Evolutionary conservation across 2,797 vertebrate genomes (phyloP).

Genomic region (Euthynnus affinis): DNA sequence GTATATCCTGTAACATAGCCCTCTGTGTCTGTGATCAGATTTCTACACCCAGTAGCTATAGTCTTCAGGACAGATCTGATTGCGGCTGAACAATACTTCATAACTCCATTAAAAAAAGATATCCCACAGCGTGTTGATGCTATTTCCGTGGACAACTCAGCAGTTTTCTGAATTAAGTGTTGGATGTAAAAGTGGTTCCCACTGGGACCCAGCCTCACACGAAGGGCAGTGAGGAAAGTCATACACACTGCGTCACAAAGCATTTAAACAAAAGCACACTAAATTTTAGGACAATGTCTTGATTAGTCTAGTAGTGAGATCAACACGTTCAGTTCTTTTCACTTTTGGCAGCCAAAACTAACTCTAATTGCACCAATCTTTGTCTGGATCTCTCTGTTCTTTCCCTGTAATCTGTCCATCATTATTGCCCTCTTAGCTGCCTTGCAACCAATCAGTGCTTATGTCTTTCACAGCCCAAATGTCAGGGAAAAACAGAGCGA

Average conservation of each 20-base stretch:
- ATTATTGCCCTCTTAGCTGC: slow-evolving; percentile 56
- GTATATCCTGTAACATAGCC: slow-evolving; percentile 70
- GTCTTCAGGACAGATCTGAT: slow-evolving; percentile 51
- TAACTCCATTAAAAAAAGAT: slow-evolving; percentile 61
- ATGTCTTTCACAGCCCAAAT: slow-evolving; percentile 70
- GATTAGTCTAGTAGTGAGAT: slow-evolving; percentile 43
- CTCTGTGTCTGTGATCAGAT: slow-evolving; percentile 47
- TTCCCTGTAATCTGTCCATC: slow-evolving; percentile 61
- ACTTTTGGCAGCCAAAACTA: slow-evolving; percentile 11
- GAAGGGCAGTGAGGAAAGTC: slow-evolving; percentile 69
- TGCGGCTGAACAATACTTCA: slow-evolving; percentile 61
- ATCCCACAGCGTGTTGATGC: slow-evolving; percentile 35
- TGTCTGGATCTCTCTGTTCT: slow-evolving; percentile 40
- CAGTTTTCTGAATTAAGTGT: slow-evolving; percentile 68
- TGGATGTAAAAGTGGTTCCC: slow-evolving; percentile 56
- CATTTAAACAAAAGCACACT: slow-evolving; percentile 56
- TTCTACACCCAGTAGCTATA: slow-evolving; percentile 36
- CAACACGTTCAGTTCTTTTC: slow-evolving; percentile 31
- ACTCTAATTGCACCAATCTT: slow-evolving; percentile 53
- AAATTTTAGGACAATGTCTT: slow-evolving; percentile 45
- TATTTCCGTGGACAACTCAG: slow-evolving; percentile 66
- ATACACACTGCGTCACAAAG: slow-evolving; percentile 45
- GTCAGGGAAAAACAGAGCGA: slow-evolving; percentile 35
- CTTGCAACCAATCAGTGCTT: slow-evolving; percentile 55
- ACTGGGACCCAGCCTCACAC: slow-evolving; percentile 59